Base-by-base conservation (phyloP, 2,113 vertebrate genomes). In the Cavia aperea region DNA sequence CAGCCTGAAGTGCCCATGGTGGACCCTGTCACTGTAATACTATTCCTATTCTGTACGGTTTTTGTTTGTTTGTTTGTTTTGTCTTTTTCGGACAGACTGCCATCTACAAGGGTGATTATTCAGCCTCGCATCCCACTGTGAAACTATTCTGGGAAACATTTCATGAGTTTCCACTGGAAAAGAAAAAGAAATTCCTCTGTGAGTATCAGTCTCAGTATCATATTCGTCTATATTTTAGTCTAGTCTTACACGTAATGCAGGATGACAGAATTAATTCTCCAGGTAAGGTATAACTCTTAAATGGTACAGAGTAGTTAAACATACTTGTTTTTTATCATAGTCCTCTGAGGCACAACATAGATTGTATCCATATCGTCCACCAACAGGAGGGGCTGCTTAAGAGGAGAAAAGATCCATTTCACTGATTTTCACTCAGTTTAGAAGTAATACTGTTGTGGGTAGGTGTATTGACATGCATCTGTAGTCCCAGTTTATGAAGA, bases 141-240 rank as follows among this genome's bases (percentile, higher is more conserved):
- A 97, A 97, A 94, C 98, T 99, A 95, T 99, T 99, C 96, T 99
- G 99, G 99, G 99, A 99, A 92, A 99, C 99, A 63, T 99, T 99
- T 97, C 99, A 99, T 75, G 98, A 99, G 87, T 99, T 99, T 96
- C 98, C 99, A 12, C 92, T 99, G 97, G 99, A 99, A 95, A 99
- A 99, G 96, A 99, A 99, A 97, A 99, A 99, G 97, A 98, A 98
- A 96, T 99, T 99, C 97, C 98, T 99, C 81, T 97, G 99, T 99
- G 98, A 98, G 99, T 97, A 77, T 91, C 75, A 0, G 33, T 63
- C 2, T 90, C 51, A 81, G 3, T 49, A 3, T 6, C 56, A 39
- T 31, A 26, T 79, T 62, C 70, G 83, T 93, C 70, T 60, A 33
- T 23, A 29, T 70, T 60, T 70, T 14, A 51, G 11, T 86, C 65